A percentile compares a stretch with the other conserved stretches of the same genome.
phyloP scores from a whole-genome alignment of 1,140 invertebrate species.

The Vanessa atalanta region DNA sequence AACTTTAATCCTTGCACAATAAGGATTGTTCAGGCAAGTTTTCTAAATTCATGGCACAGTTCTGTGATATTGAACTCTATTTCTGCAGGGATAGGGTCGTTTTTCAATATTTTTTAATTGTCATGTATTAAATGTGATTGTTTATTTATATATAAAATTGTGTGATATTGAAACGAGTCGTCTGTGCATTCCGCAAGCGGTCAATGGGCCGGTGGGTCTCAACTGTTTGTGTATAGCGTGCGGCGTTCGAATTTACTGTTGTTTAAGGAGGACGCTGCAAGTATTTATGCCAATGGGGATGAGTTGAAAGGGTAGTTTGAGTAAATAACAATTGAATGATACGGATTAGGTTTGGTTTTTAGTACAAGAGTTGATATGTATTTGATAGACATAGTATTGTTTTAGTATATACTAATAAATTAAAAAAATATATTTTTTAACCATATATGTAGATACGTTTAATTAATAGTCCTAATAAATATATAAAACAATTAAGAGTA shows the following conservation, averaged over 20 bases:
- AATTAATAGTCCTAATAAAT: no score
- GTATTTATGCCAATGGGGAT: no score
- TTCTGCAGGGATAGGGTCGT: not conserved
- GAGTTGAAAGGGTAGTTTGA: no score
- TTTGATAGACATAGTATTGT: no score
- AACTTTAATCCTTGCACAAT: not conserved
- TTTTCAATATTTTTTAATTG: not conserved
- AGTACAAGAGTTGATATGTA: no score
- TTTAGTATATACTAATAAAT: no score
- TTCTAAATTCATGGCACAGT: not conserved
- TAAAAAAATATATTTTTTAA: no score
- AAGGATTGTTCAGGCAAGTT: not conserved
- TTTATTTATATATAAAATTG: not conserved
- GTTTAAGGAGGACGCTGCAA: not conserved
- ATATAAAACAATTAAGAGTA: no score
- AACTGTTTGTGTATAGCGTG: not conserved
- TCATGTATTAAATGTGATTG: not conserved
- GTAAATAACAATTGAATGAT: no score
- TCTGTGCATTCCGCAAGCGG: constrained; percentile 17
- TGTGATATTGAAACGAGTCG: not conserved
- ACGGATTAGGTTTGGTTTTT: no score
- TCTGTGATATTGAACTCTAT: not conserved
- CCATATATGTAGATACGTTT: no score
- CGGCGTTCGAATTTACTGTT: constrained; percentile 4
- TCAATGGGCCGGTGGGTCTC: constrained; percentile 23